Evolutionary conservation across 2,113 vertebrate genomes (phyloP).

Genomic region (Mystacornis crossleyi): DNA sequence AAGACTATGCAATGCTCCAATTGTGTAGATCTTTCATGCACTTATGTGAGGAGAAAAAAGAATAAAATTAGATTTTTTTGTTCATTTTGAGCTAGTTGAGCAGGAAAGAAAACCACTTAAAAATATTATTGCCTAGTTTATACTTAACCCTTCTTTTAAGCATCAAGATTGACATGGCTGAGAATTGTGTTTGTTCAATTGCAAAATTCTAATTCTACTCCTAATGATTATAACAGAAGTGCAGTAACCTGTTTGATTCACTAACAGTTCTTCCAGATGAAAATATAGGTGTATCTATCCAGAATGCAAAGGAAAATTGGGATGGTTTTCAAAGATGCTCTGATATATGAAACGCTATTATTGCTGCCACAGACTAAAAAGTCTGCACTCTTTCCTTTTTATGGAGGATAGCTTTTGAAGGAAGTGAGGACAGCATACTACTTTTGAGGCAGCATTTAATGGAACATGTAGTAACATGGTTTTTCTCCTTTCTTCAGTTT

Average conservation of each 20-base stretch:
- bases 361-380: background rate
- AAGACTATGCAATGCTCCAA: background rate
- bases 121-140: background rate
- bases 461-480: background rate
- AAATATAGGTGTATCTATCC: background rate
- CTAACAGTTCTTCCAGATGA: background rate
- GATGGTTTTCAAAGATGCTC: background rate
- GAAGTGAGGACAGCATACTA: background rate
- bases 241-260: background rate
- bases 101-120: background rate
- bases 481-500: background rate
- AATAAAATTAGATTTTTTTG: background rate
- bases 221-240: background rate
- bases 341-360: background rate
- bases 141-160: background rate
- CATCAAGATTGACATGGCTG: background rate
- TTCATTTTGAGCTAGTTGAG: background rate
- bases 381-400: background rate
- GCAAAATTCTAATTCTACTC: background rate
- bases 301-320: background rate
- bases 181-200: background rate
- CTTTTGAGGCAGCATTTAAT: background rate
- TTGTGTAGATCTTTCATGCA: background rate
- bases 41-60: background rate
- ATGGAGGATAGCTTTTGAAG: background rate